Percentiles rank a stretch among this genome's conserved stretches.
Conservation (phyloP, 2,113 vertebrate genomes). For the Podocnemis expansa region DNA sequence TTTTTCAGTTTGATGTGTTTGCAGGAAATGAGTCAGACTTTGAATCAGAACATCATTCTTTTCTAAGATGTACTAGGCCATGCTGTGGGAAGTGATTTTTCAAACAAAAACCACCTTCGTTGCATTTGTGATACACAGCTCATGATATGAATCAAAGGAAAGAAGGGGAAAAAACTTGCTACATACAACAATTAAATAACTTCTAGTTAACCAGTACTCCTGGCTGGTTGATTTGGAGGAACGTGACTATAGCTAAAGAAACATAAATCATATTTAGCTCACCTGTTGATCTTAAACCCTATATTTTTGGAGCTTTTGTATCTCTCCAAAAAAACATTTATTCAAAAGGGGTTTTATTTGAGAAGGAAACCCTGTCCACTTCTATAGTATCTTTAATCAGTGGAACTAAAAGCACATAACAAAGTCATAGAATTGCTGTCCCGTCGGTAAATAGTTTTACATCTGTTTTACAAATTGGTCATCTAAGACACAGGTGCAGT, state of each 20-base stretch:
- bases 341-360: background rate
- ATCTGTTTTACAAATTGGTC: background rate
- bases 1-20: accelerated
- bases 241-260: background rate
- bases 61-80: background rate
- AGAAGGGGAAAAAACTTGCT: background rate
- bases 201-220: background rate
- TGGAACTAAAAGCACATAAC: background rate
- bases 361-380: background rate
- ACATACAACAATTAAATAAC: accelerated
- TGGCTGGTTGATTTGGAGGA: accelerated
- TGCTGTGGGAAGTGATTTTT: background rate
- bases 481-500: background rate
- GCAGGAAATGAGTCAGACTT: background rate
- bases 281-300: background rate
- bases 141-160: background rate
- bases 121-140: background rate
- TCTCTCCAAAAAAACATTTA: background rate
- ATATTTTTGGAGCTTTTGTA: background rate
- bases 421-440: background rate
- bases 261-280: background rate
- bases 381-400: background rate
- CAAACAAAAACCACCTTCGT: background rate
- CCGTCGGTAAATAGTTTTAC: background rate
- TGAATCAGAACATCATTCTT: conserved; percentile 5